phyloP scores from a whole-genome alignment of 2,888 invertebrate genomes.

The Ornithoptera priamus region DNA sequence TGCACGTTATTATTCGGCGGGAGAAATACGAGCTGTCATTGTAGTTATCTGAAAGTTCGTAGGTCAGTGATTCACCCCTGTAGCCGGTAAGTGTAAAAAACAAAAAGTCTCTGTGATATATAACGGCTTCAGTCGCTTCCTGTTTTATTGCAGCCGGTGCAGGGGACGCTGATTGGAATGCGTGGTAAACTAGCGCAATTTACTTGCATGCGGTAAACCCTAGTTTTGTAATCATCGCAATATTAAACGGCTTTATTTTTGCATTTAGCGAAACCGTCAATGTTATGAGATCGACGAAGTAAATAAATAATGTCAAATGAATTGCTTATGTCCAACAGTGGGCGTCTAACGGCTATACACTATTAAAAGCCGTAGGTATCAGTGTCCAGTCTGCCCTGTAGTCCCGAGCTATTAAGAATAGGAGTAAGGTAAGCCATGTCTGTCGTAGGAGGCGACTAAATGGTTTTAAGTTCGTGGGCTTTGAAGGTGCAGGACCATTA shows the following conservation, averaged over 20 bases:
- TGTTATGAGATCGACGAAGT: constrained; percentile 1
- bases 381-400: too few species aligned
- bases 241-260: constrained; percentile 14
- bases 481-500: too few species aligned
- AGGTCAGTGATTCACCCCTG: too few species aligned
- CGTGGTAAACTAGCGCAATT: constrained; percentile 21
- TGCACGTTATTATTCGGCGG: too few species aligned
- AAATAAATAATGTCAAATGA: background rate
- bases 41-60: too few species aligned
- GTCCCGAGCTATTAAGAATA: too few species aligned
- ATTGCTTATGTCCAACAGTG: too few species aligned
- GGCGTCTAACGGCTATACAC: background rate
- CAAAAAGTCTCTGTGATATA: constrained; percentile 3
- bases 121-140: background rate
- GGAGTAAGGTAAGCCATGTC: too few species aligned
- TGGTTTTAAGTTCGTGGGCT: too few species aligned
- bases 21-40: too few species aligned
- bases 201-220: constrained; percentile 22
- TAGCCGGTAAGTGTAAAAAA: background rate
- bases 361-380: background rate
- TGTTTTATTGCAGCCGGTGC: constrained; percentile 19
- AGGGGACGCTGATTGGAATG: constrained; percentile 13
- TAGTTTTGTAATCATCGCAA: constrained; percentile 14
- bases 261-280: constrained; percentile 4
- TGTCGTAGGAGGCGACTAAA: too few species aligned